phyloP scores from a whole-genome alignment of 1,140 invertebrate genomes.

The Drosophila albomicans region DNA sequence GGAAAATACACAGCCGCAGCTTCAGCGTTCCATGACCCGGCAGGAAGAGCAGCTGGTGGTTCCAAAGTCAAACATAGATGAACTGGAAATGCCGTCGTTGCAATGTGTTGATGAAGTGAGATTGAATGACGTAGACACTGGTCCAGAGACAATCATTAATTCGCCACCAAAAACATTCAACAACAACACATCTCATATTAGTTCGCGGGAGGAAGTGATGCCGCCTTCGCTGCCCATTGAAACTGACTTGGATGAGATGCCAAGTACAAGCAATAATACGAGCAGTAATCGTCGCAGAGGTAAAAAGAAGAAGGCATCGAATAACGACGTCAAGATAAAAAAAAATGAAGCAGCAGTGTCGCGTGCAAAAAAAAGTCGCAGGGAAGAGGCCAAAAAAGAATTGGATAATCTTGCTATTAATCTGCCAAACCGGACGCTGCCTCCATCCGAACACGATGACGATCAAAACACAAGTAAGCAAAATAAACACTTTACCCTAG shows the following conservation, averaged over 20 bases:
- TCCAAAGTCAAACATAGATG: background rate
- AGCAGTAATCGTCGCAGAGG: background rate
- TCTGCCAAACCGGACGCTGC: background rate
- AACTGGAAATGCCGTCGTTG: background rate
- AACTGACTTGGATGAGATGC: conserved; percentile 19
- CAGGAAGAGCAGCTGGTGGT: background rate
- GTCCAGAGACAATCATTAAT: background rate
- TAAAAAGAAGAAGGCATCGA: background rate
- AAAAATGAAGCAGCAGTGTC: conserved; percentile 38
- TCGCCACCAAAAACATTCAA: background rate
- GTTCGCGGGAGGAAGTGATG: conserved; percentile 4
- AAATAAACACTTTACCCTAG: too few species aligned
- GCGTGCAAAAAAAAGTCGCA: conserved; percentile 18
- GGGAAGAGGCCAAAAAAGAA: conserved; percentile 25
- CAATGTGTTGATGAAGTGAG: conserved; percentile 5
- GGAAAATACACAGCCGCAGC: background rate
- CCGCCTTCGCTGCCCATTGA: background rate
- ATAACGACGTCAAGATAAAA: background rate
- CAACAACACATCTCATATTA: background rate
- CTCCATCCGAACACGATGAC: background rate
- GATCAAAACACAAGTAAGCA: conserved; percentile 50
- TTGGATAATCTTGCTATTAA: conserved; percentile 17
- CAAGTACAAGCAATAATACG: conserved; percentile 41
- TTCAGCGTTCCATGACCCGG: background rate
- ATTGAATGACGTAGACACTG: background rate